phyloP scores from a whole-genome alignment of 53 echinoderm and acorn worm genomes.

The Crossaster papposus region DNA sequence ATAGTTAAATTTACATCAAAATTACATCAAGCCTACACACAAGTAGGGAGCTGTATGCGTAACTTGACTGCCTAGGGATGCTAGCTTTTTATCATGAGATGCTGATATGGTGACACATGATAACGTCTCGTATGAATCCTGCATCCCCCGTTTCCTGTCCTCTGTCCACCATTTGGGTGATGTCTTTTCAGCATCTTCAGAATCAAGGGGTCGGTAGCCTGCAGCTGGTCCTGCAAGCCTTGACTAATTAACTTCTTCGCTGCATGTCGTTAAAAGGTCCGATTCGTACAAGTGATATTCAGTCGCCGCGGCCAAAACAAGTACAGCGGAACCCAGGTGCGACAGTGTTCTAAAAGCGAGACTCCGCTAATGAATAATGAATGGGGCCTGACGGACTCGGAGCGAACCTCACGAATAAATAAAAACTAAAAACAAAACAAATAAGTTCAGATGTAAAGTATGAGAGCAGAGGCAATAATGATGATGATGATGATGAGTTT shows the following conservation, averaged over 20 bases:
- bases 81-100: background rate
- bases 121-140: background rate
- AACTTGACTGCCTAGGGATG: background rate
- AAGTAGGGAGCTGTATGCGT: background rate
- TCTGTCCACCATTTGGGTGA: background rate
- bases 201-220: slow-evolving; percentile 1
- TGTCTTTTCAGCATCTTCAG: background rate
- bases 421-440: background rate
- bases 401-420: slow-evolving; percentile 24
- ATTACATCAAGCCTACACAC: background rate
- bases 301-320: slow-evolving; percentile 15
- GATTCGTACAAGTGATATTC: slow-evolving; percentile 39
- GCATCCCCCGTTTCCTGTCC: background rate
- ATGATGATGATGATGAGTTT: slow-evolving; percentile 26
- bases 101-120: background rate
- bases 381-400: background rate
- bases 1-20: background rate
- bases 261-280: slow-evolving; percentile 39
- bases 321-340: slow-evolving; percentile 46
- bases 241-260: slow-evolving; percentile 49
- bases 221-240: slow-evolving; percentile 41
- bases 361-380: slow-evolving; percentile 42
- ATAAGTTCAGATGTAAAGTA: background rate
- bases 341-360: background rate
- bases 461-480: slow-evolving; percentile 5